These are phyloP conservation scores for Uropsilus gracilis DNA, from an alignment of 2,113 vertebrate species.

Conservation along the genomic window DNA sequence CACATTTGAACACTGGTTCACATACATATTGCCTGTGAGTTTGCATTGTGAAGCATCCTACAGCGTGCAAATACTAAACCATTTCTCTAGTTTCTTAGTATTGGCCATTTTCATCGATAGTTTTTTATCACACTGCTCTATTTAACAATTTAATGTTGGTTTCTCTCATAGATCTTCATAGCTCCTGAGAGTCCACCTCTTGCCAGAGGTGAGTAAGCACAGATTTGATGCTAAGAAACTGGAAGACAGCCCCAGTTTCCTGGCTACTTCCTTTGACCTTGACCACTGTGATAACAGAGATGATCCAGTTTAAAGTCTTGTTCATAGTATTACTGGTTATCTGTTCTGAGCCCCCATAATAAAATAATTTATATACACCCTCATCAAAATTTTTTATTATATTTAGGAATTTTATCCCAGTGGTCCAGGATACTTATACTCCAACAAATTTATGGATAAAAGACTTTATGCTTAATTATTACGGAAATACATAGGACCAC, in stretches of 20 bases:
- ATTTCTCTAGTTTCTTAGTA: neutral
- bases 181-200: neutral
- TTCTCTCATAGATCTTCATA: neutral
- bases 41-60: neutral
- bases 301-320: neutral
- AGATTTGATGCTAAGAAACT: neutral
- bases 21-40: neutral
- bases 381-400: neutral
- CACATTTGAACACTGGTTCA: neutral
- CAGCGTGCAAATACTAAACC: neutral
- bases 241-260: neutral
- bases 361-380: neutral
- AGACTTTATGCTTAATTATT: neutral
- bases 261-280: neutral
- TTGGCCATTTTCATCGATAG: neutral
- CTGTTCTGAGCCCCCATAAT: neutral
- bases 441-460: neutral
- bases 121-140: neutral
- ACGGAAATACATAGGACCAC: too few relatives aligned
- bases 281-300: neutral
- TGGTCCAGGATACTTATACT: neutral
- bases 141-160: neutral
- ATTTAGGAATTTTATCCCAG: neutral
- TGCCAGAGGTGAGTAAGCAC: neutral
- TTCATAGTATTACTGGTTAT: neutral